Evolutionary conservation across 1,140 invertebrate genomes (phyloP).

Genomic region (Drosophila ananassae): DNA sequence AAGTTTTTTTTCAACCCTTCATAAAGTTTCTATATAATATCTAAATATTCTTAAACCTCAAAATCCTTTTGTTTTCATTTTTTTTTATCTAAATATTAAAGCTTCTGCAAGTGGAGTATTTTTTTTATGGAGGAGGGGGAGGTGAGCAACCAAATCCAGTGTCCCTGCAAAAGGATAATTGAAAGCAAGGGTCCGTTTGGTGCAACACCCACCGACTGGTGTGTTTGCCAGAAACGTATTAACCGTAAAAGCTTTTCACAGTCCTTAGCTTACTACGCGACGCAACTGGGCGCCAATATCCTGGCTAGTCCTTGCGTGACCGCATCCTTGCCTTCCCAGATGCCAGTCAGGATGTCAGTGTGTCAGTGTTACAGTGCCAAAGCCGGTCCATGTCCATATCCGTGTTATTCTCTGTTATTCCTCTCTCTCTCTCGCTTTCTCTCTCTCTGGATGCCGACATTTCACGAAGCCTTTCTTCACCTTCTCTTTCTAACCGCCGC

Average conservation of each 20-base stretch:
- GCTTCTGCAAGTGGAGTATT: no score
- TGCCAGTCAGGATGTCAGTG: slow-evolving; percentile 33
- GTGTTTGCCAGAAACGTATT: slow-evolving; percentile 8
- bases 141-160: neutral
- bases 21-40: no score
- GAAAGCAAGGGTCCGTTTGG: slow-evolving; percentile 9
- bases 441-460: slow-evolving; percentile 37
- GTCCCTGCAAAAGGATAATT: slow-evolving; percentile 7
- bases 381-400: slow-evolving; percentile 47
- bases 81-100: no score
- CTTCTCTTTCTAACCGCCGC: neutral
- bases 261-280: slow-evolving; percentile 11
- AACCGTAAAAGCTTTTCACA: slow-evolving; percentile 20
- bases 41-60: no score
- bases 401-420: slow-evolving; percentile 3
- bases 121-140: no score
- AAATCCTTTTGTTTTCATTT: no score
- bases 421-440: slow-evolving; percentile 3
- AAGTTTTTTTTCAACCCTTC: no score
- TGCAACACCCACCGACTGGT: slow-evolving; percentile 17
- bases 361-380: slow-evolving; percentile 57
- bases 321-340: slow-evolving; percentile 1
- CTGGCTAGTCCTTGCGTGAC: neutral
- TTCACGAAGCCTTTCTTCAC: slow-evolving; percentile 30
- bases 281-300: slow-evolving; percentile 2